Base-by-base conservation (phyloP, 2,888 invertebrate genomes). In the Tineola bisselliella region DNA sequence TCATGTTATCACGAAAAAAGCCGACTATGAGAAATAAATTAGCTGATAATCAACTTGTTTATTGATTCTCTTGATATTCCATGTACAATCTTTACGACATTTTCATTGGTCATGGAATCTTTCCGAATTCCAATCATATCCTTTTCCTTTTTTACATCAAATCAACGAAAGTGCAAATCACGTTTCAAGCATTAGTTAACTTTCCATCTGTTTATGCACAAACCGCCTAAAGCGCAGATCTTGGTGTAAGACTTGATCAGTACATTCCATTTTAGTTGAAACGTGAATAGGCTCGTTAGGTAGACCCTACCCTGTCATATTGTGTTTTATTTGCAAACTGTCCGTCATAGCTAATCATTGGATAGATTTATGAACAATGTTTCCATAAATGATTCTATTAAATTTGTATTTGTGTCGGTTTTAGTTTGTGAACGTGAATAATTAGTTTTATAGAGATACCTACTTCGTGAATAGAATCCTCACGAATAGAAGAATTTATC, bases 201-300 rank as follows among this genome's bases (percentile, higher is more conserved):
- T 48, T 10, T 1, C 2, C n/a, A 17, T 18, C 15, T 13, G 15
- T 48, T 13, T 15, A 15, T 15, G 15, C 18, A 48, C 48, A 48
- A 18, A 12, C 44, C 44, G 44, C 13, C 44, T 12, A 25, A 15
- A 48, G 48, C n/a, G 48, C 48, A 15, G 6, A 48, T n/a, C 38
- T 54, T 1, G 18, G 33, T 13, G 33, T 33, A 58, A 58, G 31
- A 33, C 58, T 31, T 58, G 33, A 58, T 58, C 17, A 58, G 58
- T 54, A 6, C 54, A 58, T 17, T 33, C 58, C 33, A 58, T 58
- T 33, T 58, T 31, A 58, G 33, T 30, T 31, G 33, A n/a, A 10
- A 19, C 25, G 31, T 83, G 81, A 83, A 86, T 84, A 72, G 77
- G 68, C 76, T 86, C 84, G 84, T 86, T 86, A 86, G 81, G 58